Evolutionary conservation across 2,888 invertebrate genomes (phyloP), one percentile per base, ranked within the genome.

Genomic region (Cacoxenus indagator): DNA sequence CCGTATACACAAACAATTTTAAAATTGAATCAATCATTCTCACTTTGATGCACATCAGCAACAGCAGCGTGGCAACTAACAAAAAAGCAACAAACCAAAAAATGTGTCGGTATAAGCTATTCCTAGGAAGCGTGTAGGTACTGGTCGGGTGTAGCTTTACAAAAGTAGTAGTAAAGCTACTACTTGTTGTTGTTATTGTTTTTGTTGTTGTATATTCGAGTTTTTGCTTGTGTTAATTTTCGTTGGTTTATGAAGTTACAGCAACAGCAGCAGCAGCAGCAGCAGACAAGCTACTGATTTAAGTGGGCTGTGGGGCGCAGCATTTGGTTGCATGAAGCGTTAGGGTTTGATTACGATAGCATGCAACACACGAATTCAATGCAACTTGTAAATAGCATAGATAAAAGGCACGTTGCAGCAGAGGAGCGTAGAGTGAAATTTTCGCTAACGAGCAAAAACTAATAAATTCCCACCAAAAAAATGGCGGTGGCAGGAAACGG

Each of bases 361-460:
- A 2, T 11, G 5, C 37, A 37, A 11, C 11, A 37, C 6, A 6
- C 9, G 1, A 43, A 9, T 43, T n/a, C 48, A 48, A 6, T 8
- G 48, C 22, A 17, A 48, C 17, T 51, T 51, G 2, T 31, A 31
- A 31, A 9, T 6, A 31, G 31, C 31, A 4, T 4, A 46, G 46
- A 46, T 17, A 5, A 46, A 8, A 5, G 19, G 2, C 5, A 46
- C n/a, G 46, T 17, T 17, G 46, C n/a, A 46, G 46, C 46, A 46
- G 19, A 46, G 19, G 46, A 46, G 19, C 14, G 19, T 17, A 19
- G 17, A 46, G n/a, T n/a, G n/a, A n/a, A 31, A 31, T 17, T 59
- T 59, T 59, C 78, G 82, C 84, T 87, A 86, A 86, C 87, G 87
- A 86, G 87, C 87, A 86, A 87, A 86, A 86, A 86, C 86, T 86